Base-by-base conservation (phyloP, 2,113 vertebrate species). In the Setophaga petechia region DNA sequence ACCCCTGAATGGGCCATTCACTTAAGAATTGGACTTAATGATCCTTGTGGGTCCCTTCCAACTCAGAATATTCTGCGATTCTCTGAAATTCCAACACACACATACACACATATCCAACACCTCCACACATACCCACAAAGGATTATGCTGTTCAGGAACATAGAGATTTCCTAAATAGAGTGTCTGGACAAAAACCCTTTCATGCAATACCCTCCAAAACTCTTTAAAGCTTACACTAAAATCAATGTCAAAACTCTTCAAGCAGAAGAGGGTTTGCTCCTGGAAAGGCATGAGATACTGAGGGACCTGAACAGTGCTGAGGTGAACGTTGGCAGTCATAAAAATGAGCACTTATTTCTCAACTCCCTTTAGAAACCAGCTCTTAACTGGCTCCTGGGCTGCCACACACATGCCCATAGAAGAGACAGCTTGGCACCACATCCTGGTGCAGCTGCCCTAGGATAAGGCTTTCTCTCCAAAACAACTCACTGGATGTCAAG, bases 1-100 rank as follows among this genome's bases (percentile, higher is more conserved):
- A 66, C 37, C 4, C 3, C 33, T 0, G 0, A 28, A 20, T 7
- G 5, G 7, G 5, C 37, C 61, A 59, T 81, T 66, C 22, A 28
- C 19, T 39, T 59, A 39, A 67, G 61, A 46, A 27, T 10, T 59
- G 19, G 33, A 44, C 15, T 59, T 51, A 12, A 27, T 37, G 27
- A 33, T 66, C 27, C 19, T 67, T 35, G 13, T 35, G 41, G 7
- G 7, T 65, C n/a, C 5, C 66, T 39, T 87, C 30, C 24, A 65
- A 27, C 35, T 33, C 51, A 65, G 35, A 66, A n/a, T 74, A 61
- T 25, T 59, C 69, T n/a, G 46, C 39, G 33, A n/a, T 37, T 52
- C 46, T 46, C 43, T 27, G 65, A 88, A 63, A 69, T 49, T 76
- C 18, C n/a, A 67, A 7, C 28, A 39, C 3, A 15, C 22, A 6